A percentile compares a stretch with the other conserved stretches of the same genome.
These are phyloP conservation scores for Neomorphus geoffroyi DNA, from an alignment of 2,797 vertebrate genomes.

Conservation along the genomic window DNA sequence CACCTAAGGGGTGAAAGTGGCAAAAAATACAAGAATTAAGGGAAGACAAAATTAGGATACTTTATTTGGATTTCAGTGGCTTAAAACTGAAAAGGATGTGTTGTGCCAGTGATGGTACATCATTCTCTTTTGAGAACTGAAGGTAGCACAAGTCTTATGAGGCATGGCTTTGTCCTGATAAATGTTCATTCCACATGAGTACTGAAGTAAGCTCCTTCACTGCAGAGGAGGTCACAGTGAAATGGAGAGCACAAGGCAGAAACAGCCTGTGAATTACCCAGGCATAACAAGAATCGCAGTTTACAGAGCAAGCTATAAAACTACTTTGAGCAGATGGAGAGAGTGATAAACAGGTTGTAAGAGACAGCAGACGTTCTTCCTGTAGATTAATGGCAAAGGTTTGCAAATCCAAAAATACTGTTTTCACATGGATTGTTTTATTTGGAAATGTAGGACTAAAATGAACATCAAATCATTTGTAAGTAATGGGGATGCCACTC, in stretches of 20 bases:
- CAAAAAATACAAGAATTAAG: neutral
- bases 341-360: neutral
- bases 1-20: neutral
- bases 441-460: neutral
- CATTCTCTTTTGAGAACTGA: neutral
- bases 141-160: neutral
- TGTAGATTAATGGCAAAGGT: neutral
- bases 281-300: neutral
- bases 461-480: neutral
- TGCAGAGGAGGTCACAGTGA: fast-evolving
- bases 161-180: neutral
- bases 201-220: neutral
- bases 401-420: neutral
- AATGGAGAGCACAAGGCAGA: neutral
- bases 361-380: neutral
- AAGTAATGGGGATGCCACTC: neutral
- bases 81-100: neutral
- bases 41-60: neutral
- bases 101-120: fast-evolving
- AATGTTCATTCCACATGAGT: fast-evolving
- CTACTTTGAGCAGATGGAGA: neutral
- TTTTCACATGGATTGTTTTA: neutral
- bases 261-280: neutral
- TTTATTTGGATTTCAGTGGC: neutral
- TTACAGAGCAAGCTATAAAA: neutral